Evolutionary conservation across 2,797 vertebrate species (phyloP).

Genomic region (Myripristis jacobus): DNA sequence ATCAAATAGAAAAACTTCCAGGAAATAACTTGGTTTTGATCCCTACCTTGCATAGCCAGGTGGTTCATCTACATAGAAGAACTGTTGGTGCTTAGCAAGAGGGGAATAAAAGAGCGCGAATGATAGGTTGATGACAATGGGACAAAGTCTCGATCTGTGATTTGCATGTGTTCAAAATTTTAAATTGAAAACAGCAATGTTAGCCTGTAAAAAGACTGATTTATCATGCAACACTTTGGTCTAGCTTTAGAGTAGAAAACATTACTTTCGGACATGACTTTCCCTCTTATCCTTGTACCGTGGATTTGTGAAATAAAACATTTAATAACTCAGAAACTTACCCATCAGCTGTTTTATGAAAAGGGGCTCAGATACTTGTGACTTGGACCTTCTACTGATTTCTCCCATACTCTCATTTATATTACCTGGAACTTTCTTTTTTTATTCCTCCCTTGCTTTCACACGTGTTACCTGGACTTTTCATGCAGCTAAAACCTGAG

Average conservation of each 20-base stretch:
- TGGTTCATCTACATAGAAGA: constrained; percentile 22
- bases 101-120: background rate
- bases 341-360: constrained; percentile 15
- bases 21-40: constrained; percentile 37
- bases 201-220: background rate
- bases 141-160: background rate
- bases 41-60: constrained; percentile 4
- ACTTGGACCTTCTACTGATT: constrained; percentile 8
- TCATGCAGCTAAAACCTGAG: constrained; percentile 52
- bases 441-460: constrained; percentile 16
- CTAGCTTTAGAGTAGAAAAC: background rate
- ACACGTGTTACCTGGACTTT: constrained; percentile 54
- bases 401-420: constrained; percentile 13
- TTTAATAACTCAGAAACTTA: constrained; percentile 42
- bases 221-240: background rate
- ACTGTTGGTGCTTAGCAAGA: constrained; percentile 19
- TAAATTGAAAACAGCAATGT: background rate
- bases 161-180: constrained; percentile 9
- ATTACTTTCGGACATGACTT: constrained; percentile 1
- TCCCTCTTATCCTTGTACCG: constrained; percentile 10
- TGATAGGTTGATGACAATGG: background rate
- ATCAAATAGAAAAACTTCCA: constrained; percentile 23
- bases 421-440: constrained; percentile 40
- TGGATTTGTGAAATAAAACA: constrained; percentile 17
- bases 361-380: constrained; percentile 30